phyloP scores from a whole-genome alignment of 2,888 invertebrate species.

The Germaria angustata region DNA sequence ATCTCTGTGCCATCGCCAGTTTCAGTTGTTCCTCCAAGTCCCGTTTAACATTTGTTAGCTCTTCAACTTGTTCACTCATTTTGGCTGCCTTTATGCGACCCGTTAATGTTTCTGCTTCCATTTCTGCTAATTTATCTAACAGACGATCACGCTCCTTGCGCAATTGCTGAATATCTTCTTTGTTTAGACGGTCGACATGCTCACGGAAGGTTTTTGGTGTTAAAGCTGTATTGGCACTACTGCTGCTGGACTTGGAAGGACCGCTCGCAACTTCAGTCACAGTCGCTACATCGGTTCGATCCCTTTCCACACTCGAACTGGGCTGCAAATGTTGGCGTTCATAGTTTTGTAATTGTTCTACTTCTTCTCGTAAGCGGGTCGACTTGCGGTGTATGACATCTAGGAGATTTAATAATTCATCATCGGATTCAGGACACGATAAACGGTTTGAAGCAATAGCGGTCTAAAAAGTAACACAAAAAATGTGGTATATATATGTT shows the following conservation, averaged over 20 bases:
- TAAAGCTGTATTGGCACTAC: conserved; percentile 71
- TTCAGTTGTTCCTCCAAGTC: conserved; percentile 84
- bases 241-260: conserved; percentile 67
- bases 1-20: conserved; percentile 82
- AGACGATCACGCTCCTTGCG: conserved; percentile 88
- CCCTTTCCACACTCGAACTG: conserved; percentile 42
- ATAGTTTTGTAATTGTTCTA: conserved; percentile 83
- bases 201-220: conserved; percentile 77
- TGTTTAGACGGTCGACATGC: conserved; percentile 76
- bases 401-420: conserved; percentile 91
- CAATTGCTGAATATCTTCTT: conserved; percentile 83
- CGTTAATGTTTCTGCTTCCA: conserved; percentile 87
- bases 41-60: conserved; percentile 82
- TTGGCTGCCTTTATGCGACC: conserved; percentile 84
- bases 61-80: conserved; percentile 84
- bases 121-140: conserved; percentile 87
- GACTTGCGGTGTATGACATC: conserved; percentile 92
- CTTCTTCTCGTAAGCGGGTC: conserved; percentile 85
- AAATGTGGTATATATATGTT: neutral
- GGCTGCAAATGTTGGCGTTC: conserved; percentile 74
- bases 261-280: conserved; percentile 60
- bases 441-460: conserved; percentile 76
- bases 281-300: conserved; percentile 45
- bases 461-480: conserved; percentile 69
- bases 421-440: conserved; percentile 83